These are phyloP conservation scores for Drosophila sproati DNA, from an alignment of 1,140 invertebrate genomes.

Conservation along the genomic window DNA sequence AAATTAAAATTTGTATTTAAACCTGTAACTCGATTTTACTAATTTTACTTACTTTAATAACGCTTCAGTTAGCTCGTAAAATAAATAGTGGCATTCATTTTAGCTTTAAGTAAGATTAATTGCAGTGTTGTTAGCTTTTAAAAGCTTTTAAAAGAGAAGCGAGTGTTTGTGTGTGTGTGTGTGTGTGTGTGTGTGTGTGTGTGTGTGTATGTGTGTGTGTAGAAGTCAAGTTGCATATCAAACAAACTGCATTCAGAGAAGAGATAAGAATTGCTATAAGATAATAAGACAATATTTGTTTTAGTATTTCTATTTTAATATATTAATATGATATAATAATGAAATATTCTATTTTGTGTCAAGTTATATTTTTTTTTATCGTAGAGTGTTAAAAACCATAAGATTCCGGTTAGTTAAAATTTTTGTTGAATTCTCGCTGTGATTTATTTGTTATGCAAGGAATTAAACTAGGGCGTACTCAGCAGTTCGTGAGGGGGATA, in stretches of 20 bases:
- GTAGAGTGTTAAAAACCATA: neutral
- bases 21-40: no score
- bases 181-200: no score
- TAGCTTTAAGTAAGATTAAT: slow-evolving; percentile 7
- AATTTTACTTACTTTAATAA: no score
- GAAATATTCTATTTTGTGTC: neutral
- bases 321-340: no score
- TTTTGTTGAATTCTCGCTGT: neutral
- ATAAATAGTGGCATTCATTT: neutral
- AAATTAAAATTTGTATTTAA: no score
- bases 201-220: neutral
- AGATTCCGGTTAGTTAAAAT: neutral
- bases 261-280: neutral
- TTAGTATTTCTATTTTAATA: no score
- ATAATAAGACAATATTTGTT: no score
- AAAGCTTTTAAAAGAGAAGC: neutral
- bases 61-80: no score
- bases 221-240: neutral
- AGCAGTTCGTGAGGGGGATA: no score
- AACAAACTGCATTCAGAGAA: neutral
- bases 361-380: neutral
- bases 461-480: no score
- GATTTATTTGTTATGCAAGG: neutral
- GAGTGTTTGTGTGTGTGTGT: neutral
- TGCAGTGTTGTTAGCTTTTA: neutral